Evolutionary conservation across 2,888 invertebrate genomes (phyloP).

Genomic region (Rhopalosiphum nymphaeae): DNA sequence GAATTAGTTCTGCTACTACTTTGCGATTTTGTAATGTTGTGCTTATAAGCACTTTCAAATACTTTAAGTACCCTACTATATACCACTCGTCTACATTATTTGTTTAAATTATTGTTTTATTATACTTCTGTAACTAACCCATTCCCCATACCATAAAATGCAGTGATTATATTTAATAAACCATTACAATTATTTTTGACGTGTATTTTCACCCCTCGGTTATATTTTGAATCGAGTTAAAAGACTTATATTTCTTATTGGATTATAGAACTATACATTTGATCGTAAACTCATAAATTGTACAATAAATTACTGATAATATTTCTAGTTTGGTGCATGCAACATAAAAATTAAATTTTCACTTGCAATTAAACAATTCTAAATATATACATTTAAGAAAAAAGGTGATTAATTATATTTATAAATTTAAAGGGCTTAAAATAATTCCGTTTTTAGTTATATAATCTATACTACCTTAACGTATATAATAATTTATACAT

Average conservation of each 20-base stretch:
- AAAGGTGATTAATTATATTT: background rate
- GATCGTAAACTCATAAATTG: conserved; percentile 1
- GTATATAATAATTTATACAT: background rate
- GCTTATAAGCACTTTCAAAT: background rate
- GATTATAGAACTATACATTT: background rate
- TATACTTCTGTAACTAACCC: background rate
- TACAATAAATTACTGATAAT: background rate
- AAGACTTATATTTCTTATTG: background rate
- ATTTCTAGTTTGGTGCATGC: background rate
- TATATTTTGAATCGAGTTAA: background rate
- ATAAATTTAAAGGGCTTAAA: background rate
- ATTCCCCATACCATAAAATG: background rate
- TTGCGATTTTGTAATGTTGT: background rate
- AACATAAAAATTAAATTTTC: background rate
- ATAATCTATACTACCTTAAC: background rate
- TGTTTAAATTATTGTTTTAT: conserved; percentile 16
- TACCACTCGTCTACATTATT: background rate
- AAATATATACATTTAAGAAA: background rate
- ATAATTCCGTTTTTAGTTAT: background rate
- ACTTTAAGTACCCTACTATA: background rate
- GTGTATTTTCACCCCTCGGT: background rate
- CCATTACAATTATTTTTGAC: background rate
- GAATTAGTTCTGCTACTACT: background rate
- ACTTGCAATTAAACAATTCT: background rate
- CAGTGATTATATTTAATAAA: conserved; percentile 21